phyloP scores from a whole-genome alignment of 2,797 vertebrate genomes.

The Triplophysa yarkandensis region DNA sequence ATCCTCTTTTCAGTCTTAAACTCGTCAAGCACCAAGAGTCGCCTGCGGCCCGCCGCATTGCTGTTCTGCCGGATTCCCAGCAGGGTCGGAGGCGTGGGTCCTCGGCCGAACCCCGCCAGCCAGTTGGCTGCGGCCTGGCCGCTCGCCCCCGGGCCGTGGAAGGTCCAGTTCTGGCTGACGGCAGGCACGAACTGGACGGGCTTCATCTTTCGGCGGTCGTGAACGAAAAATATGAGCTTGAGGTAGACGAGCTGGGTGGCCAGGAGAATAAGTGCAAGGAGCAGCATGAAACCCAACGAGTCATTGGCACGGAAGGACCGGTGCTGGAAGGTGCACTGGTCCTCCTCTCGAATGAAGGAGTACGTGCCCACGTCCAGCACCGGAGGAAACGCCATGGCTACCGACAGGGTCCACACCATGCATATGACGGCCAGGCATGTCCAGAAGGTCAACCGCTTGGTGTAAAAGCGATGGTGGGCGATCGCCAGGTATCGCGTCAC shows the following conservation, averaged over 20 bases:
- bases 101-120: slow-evolving; percentile 97
- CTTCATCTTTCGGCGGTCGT: slow-evolving; percentile 99
- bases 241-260: slow-evolving; percentile 99
- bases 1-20: slow-evolving; percentile 99
- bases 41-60: slow-evolving; percentile 93
- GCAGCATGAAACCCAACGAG: slow-evolving; percentile 99
- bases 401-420: slow-evolving; percentile 99
- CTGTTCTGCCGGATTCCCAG: slow-evolving; percentile 97
- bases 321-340: slow-evolving; percentile 99
- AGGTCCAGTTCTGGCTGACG: slow-evolving; percentile 99
- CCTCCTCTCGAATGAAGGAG: slow-evolving; percentile 97
- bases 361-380: slow-evolving; percentile 99
- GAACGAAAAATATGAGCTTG: slow-evolving; percentile 99
- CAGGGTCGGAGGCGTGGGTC: slow-evolving; percentile 97
- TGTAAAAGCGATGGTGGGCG: slow-evolving; percentile 98
- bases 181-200: slow-evolving; percentile 99
- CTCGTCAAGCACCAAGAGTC: slow-evolving; percentile 97
- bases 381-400: slow-evolving; percentile 98
- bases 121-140: slow-evolving; percentile 99
- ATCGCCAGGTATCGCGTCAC: slow-evolving; percentile 99
- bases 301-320: slow-evolving; percentile 98
- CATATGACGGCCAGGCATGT: slow-evolving; percentile 98
- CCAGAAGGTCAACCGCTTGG: slow-evolving; percentile 98
- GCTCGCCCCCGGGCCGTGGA: slow-evolving; percentile 96
- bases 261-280: slow-evolving; percentile 97